phyloP scores from a whole-genome alignment of 1,140 invertebrate species.

The Ceratina japonica region DNA sequence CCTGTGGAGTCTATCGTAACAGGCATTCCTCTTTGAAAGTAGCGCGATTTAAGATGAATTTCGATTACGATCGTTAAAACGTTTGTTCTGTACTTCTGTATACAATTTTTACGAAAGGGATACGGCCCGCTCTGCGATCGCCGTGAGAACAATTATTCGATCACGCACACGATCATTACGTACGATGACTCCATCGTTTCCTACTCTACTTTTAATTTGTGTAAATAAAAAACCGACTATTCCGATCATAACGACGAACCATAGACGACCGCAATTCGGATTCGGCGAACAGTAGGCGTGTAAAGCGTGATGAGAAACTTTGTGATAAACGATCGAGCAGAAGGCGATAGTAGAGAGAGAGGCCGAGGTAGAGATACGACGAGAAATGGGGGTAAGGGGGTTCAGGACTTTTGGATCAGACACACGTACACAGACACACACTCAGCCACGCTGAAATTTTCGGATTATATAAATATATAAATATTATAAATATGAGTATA shows the following conservation, averaged over 20 bases:
- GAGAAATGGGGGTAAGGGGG: not conserved
- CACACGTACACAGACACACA: not conserved
- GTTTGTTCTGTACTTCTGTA: no score
- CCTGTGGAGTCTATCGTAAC: no score
- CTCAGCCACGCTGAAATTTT: slow-evolving; percentile 62
- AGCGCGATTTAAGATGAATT: no score
- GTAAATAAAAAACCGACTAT: no score
- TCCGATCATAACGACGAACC: not conserved
- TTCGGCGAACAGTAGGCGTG: no score
- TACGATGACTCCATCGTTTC: slow-evolving; percentile 7
- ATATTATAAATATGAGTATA: slow-evolving; percentile 56
- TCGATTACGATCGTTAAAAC: no score
- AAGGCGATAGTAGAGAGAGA: no score
- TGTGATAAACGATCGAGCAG: slow-evolving; percentile 59
- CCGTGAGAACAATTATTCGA: not conserved
- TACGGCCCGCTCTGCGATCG: no score
- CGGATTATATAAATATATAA: slow-evolving; percentile 71
- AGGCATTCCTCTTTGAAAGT: no score
- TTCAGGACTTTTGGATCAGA: slow-evolving; percentile 29
- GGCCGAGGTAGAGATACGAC: not conserved
- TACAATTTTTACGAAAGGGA: not conserved
- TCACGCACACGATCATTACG: slow-evolving; percentile 21
- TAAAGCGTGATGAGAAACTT: slow-evolving; percentile 21
- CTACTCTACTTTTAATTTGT: not conserved
- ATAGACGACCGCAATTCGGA: no score